Conservation (phyloP, 2,797 vertebrate species). For the Sparus aurata region DNA sequence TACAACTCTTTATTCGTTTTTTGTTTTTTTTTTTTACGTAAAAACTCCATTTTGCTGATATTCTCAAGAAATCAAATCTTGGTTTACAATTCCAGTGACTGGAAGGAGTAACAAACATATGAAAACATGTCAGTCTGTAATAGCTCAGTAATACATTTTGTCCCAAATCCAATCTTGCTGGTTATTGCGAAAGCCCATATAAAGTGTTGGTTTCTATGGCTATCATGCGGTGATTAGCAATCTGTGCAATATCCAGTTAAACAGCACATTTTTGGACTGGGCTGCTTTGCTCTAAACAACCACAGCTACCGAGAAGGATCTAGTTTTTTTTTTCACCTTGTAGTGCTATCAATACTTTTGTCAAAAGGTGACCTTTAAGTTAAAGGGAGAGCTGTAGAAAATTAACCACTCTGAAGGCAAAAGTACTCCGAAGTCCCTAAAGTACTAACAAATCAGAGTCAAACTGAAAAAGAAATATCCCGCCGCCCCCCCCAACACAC, state of each 20-base stretch:
- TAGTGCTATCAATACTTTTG: constrained; percentile 85
- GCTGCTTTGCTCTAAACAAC: constrained; percentile 72
- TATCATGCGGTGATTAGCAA: constrained; percentile 84
- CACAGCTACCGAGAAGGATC: constrained; percentile 71
- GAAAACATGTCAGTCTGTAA: constrained; percentile 67
- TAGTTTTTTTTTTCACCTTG: constrained; percentile 70
- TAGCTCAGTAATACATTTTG: constrained; percentile 76
- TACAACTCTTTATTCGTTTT: constrained; percentile 83
- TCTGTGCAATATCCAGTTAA: constrained; percentile 72
- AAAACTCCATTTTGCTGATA: constrained; percentile 85
- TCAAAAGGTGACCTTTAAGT: constrained; percentile 66
- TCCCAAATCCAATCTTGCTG: constrained; percentile 75
- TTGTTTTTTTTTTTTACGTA: constrained; percentile 76
- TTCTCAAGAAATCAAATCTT: constrained; percentile 79
- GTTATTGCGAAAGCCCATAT: constrained; percentile 81
- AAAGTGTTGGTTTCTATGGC: constrained; percentile 75
- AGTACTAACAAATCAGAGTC: constrained; percentile 68
- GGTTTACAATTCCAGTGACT: constrained; percentile 81
- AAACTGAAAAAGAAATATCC: constrained; percentile 60
- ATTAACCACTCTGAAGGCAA: constrained; percentile 69
- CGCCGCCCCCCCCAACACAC: constrained; percentile 42
- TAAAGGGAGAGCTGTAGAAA: constrained; percentile 80
- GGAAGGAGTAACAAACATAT: constrained; percentile 76
- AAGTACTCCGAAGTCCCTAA: constrained; percentile 66
- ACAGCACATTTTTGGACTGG: constrained; percentile 44